These are phyloP conservation scores for Lethocerus indicus DNA, from an alignment of 1,140 invertebrate genomes.

Conservation along the genomic window DNA sequence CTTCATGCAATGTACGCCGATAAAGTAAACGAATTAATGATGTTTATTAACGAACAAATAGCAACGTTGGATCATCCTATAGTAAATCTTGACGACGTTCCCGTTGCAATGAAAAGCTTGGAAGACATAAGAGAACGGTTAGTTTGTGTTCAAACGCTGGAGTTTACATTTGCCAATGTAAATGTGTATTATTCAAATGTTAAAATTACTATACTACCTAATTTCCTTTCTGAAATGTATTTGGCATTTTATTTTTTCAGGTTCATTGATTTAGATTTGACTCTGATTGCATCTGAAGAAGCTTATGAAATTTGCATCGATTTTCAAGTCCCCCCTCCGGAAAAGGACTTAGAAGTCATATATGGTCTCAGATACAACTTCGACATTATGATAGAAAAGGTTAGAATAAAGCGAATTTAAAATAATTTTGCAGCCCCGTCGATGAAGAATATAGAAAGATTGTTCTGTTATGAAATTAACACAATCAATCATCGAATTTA, in stretches of 20 bases:
- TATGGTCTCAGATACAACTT: too few relatives aligned
- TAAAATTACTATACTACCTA: slow-evolving; percentile 58
- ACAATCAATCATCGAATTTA: too few relatives aligned
- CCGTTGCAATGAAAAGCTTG: slow-evolving; percentile 55
- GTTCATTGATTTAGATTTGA: slow-evolving; percentile 53
- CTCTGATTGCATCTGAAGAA: slow-evolving; percentile 56
- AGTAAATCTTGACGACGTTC: slow-evolving; percentile 53
- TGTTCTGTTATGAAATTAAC: too few relatives aligned
- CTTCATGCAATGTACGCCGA: slow-evolving; percentile 40
- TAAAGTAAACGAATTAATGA: slow-evolving; percentile 39
- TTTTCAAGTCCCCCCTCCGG: too few relatives aligned
- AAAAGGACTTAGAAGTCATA: too few relatives aligned
- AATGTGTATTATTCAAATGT: slow-evolving; percentile 47
- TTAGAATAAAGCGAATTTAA: too few relatives aligned
- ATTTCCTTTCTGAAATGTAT: too few relatives aligned
- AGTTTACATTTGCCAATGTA: background rate
- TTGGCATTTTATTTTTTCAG: slow-evolving; percentile 53
- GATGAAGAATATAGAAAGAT: too few relatives aligned
- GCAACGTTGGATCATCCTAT: slow-evolving; percentile 37
- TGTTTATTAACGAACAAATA: slow-evolving; percentile 49
- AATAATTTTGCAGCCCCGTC: too few relatives aligned
- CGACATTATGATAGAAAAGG: too few relatives aligned
- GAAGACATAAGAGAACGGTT: slow-evolving; percentile 52
- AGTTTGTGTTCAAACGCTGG: slow-evolving; percentile 24
- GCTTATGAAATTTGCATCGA: slow-evolving; percentile 23